Percentiles rank a stretch among this genome's conserved stretches.
These are phyloP conservation scores for Grallaria varia DNA, from an alignment of 2,113 vertebrate genomes.

Conservation along the genomic window DNA sequence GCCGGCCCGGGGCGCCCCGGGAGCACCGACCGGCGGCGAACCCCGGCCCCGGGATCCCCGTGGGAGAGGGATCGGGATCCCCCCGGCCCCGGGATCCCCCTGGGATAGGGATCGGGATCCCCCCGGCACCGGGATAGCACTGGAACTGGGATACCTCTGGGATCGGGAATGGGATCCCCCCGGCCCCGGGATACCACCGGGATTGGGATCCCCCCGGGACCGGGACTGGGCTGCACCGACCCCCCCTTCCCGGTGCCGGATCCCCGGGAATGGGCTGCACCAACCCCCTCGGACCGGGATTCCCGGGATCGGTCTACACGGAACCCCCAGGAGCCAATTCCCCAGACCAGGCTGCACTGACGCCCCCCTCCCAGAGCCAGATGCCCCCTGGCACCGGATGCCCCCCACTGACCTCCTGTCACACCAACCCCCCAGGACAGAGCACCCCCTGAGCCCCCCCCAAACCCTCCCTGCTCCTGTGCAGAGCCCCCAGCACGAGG, in stretches of 20 bases:
- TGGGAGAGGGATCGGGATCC: no score
- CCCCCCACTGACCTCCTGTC: not conserved
- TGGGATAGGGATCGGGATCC: not conserved
- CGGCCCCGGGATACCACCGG: not conserved
- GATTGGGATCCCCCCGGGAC: no score
- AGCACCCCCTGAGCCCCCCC: not conserved
- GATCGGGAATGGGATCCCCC: no score
- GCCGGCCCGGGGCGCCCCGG: not conserved
- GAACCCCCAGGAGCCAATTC: no score
- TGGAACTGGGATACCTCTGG: not conserved
- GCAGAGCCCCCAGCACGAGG: not conserved
- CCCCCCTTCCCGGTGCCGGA: not conserved
- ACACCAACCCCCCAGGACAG: not conserved
- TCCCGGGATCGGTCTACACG: not conserved
- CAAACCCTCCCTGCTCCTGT: not conserved
- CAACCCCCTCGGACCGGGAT: no score
- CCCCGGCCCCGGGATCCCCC: no score
- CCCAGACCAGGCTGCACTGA: not conserved
- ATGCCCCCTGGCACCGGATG: not conserved
- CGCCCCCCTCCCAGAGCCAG: not conserved
- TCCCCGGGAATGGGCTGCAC: not conserved
- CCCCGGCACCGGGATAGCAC: no score
- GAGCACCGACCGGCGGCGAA: not conserved
- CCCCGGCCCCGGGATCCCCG: no score
- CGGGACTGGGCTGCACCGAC: not conserved